A percentile compares a stretch with the other conserved stretches of the same genome.
These are phyloP conservation scores for Pardosa pseudoannulata DNA, from an alignment of 2,888 invertebrate species.

Conservation along the genomic window DNA sequence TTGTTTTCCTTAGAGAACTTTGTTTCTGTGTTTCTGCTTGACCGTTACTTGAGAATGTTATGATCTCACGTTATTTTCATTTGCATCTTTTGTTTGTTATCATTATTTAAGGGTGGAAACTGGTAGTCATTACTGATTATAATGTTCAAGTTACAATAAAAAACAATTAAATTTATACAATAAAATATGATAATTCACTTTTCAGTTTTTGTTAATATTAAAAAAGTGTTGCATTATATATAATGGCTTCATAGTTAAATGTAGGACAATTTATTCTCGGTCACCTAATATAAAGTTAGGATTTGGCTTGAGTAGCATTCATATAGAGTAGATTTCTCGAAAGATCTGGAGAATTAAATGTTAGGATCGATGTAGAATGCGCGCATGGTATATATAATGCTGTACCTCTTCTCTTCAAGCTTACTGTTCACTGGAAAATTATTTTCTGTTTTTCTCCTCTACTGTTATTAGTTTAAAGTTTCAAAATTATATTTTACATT, in stretches of 20 bases:
- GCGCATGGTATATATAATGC: not conserved
- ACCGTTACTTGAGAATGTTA: not conserved
- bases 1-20: not conserved
- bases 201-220: too few relatives aligned
- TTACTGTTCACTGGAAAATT: too few relatives aligned
- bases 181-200: too few relatives aligned
- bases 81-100: not conserved
- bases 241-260: not conserved
- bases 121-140: not conserved
- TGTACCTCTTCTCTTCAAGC: too few relatives aligned
- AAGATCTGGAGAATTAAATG: not conserved
- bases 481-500: too few relatives aligned
- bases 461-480: too few relatives aligned
- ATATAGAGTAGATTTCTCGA: not conserved
- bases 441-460: too few relatives aligned
- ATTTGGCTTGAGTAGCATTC: constrained; percentile 10
- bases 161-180: too few relatives aligned
- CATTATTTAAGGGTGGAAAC: not conserved
- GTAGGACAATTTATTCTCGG: not conserved
- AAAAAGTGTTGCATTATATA: not conserved
- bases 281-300: constrained; percentile 11
- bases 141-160: too few relatives aligned
- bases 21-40: not conserved
- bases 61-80: not conserved
- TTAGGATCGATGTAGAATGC: constrained; percentile 1